These are phyloP conservation scores for Tetropium fuscum DNA, from an alignment of 2,888 invertebrate species.

Conservation along the genomic window DNA sequence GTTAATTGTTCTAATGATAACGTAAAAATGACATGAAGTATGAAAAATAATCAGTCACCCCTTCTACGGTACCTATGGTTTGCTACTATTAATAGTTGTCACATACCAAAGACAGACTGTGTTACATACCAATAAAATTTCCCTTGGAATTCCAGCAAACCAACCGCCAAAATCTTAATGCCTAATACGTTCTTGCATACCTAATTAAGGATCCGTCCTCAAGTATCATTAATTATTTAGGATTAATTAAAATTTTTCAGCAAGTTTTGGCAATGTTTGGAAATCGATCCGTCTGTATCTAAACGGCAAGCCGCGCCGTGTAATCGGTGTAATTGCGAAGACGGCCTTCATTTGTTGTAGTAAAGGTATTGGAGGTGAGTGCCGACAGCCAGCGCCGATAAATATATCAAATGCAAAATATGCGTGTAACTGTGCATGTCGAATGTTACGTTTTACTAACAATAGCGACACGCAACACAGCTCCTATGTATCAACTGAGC, in stretches of 20 bases:
- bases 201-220: no score
- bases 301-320: background rate
- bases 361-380: slow-evolving; percentile 1
- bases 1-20: no score
- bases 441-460: slow-evolving; percentile 1
- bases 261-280: background rate
- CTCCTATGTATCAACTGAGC: background rate
- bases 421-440: slow-evolving; percentile 3
- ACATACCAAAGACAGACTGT: no score
- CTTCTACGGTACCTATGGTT: no score
- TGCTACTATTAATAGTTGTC: no score
- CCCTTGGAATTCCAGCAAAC: no score
- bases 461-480: background rate
- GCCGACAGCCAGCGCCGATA: slow-evolving; percentile 2
- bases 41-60: no score
- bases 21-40: no score
- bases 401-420: slow-evolving; percentile 5
- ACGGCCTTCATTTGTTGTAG: slow-evolving; percentile 1
- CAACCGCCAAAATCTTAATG: no score
- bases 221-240: no score
- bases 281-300: slow-evolving; percentile 1
- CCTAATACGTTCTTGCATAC: no score
- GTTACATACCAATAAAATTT: no score
- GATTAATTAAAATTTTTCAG: background rate
- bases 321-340: background rate